A percentile compares a stretch with the other conserved stretches of the same genome.
Conservation (phyloP, 2,888 invertebrate species). For the Acleris sparsana region DNA sequence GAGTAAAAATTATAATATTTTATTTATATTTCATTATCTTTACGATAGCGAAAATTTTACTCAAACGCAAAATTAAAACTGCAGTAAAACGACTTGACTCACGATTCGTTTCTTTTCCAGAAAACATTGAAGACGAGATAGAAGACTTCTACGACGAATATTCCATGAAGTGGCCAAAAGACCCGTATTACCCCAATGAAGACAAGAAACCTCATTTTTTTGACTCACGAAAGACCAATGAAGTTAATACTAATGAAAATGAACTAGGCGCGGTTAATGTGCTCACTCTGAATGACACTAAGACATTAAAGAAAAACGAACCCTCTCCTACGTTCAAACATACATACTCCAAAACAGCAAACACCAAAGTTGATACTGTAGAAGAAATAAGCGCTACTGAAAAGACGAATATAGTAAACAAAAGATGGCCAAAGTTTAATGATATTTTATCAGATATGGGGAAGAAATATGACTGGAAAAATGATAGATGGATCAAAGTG, state of each 20-base stretch:
- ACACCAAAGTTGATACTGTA: conserved; percentile 8
- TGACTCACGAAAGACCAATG: conserved; percentile 50
- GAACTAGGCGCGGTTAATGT: neutral
- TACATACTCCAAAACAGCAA: conserved; percentile 3
- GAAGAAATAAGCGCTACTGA: conserved; percentile 21
- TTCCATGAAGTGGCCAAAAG: conserved; percentile 55
- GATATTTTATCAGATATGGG: conserved; percentile 71
- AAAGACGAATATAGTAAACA: conserved; percentile 9
- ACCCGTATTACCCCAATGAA: conserved; percentile 53
- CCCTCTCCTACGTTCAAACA: conserved; percentile 1
- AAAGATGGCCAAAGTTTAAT: conserved; percentile 73
- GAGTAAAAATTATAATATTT: no score
- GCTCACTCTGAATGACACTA: conserved; percentile 17
- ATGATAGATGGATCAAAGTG: conserved; percentile 77
- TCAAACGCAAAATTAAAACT: neutral
- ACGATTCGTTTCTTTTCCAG: conserved; percentile 55
- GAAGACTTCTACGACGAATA: conserved; percentile 70
- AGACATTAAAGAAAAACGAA: conserved; percentile 6
- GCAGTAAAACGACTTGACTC: neutral
- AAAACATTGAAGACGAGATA: conserved; percentile 70
- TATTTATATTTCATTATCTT: no score
- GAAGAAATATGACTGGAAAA: conserved; percentile 77
- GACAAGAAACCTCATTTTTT: conserved; percentile 23
- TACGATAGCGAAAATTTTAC: no score
- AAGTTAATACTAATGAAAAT: conserved; percentile 37